Evolutionary conservation across 2,797 vertebrate species (phyloP), one percentile per base, ranked within the genome.

Genomic region (Trachurus trachurus): DNA sequence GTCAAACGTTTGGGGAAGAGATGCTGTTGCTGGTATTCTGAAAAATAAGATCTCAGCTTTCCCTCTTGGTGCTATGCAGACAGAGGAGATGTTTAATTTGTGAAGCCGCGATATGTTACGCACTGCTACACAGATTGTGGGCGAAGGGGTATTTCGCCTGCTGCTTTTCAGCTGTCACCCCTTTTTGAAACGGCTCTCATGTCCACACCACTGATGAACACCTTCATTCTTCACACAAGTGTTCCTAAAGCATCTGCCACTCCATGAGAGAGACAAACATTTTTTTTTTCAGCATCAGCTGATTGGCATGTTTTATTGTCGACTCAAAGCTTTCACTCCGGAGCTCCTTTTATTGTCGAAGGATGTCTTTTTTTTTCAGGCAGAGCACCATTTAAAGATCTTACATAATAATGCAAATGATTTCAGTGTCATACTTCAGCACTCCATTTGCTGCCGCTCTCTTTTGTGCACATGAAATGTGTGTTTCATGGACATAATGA

Each of bases 131-230:
- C 81, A 88, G 61, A 81, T 44, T 77, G 66, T 64, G 82, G 78
- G 74, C 77, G 53, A 79, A 66, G 65, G 61, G 66, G 47, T 65
- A 63, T 81, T 80, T 78, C 34, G 13, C 88, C 87, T 86, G 83
- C 89, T 91, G 86, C 75, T 87, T 89, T 85, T 89, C 84, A 83
- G 89, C 87, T 89, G 87, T 81, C 87, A 77, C 68, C 76, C 47
- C 37, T 50, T 85, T 78, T 60, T 39, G 57, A 83, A 83, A 79
- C 53, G 54, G 71, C 67, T 58, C 82, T 65, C 13, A 69, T 65
- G 57, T 66, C 56, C 16, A 17, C n/a, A 53, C 64, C 19, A 10
- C 49, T 34, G 71, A 62, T 52, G 62, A 81, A 70, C 50, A 74
- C 64, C 59, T 86, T 45, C 3, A 42, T 50, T 62, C 12, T 64